A percentile compares a stretch with the other conserved stretches of the same genome.
Conservation (phyloP, 2,888 invertebrate genomes). For the Conomelus anceps region DNA sequence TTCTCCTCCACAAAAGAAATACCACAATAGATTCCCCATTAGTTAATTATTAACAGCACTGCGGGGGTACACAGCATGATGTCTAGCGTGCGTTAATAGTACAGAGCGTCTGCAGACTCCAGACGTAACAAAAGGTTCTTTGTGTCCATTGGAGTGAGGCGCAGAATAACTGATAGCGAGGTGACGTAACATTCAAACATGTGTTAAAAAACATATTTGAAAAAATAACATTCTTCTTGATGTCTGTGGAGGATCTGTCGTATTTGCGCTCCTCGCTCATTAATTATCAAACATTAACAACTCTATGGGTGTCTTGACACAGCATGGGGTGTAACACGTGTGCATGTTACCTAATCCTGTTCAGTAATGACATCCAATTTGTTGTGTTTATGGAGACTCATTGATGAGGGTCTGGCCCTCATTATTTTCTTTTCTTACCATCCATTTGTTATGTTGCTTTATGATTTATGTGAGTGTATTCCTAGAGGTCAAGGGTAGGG, state of each 20-base stretch:
- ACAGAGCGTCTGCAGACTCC: background rate
- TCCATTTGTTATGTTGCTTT: no score
- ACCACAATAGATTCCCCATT: background rate
- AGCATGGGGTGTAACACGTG: background rate
- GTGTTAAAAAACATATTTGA: background rate
- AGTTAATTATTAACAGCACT: background rate
- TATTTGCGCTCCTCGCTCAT: background rate
- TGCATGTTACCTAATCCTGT: no score
- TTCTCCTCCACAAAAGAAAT: background rate
- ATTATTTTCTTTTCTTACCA: background rate
- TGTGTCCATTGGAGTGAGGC: no score
- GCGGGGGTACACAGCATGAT: background rate
- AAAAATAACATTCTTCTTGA: background rate
- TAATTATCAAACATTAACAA: background rate
- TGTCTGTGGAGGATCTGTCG: background rate
- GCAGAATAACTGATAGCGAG: no score
- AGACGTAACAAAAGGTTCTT: background rate
- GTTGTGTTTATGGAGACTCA: background rate
- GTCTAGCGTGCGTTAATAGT: background rate
- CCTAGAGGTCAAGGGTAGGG: no score
- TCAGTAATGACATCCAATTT: background rate
- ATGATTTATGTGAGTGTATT: no score
- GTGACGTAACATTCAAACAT: no score
- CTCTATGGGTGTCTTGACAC: background rate
- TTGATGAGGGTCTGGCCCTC: background rate